Evolutionary conservation across 2,113 vertebrate genomes (phyloP).

Genomic region (Callithrix jacchus): DNA sequence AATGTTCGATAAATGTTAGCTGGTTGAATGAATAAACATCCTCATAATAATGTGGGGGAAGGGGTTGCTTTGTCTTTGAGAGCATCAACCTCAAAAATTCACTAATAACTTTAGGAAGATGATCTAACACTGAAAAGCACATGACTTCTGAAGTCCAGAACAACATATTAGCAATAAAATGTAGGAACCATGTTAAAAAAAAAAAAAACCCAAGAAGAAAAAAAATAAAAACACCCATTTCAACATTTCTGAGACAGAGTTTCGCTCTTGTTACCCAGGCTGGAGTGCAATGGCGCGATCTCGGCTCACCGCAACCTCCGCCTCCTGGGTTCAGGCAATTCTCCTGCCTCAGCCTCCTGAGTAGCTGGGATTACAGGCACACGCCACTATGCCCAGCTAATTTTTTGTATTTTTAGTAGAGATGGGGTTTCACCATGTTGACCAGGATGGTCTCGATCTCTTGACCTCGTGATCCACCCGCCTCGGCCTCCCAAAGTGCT

Average conservation of each 20-base stretch:
- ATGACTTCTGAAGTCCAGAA: not conserved
- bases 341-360: too few species aligned
- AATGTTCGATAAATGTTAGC: not conserved
- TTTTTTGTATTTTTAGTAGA: too few species aligned
- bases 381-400: too few species aligned
- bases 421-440: too few species aligned
- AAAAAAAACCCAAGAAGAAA: not conserved
- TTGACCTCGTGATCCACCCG: too few species aligned
- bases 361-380: too few species aligned
- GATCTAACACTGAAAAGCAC: not conserved
- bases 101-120: not conserved
- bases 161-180: not conserved
- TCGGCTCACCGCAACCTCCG: too few species aligned
- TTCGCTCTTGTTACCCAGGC: too few species aligned
- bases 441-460: too few species aligned
- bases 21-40: not conserved
- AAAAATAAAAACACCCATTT: conserved; percentile 10
- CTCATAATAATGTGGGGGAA: not conserved
- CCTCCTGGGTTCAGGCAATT: too few species aligned
- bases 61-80: conserved; percentile 3
- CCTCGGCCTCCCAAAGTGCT: too few species aligned
- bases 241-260: conserved; percentile 43
- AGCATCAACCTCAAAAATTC: not conserved
- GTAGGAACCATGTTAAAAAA: not conserved
- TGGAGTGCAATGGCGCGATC: too few species aligned